phyloP scores from a whole-genome alignment of 2,888 invertebrate species.

The Drosophila rellima region DNA sequence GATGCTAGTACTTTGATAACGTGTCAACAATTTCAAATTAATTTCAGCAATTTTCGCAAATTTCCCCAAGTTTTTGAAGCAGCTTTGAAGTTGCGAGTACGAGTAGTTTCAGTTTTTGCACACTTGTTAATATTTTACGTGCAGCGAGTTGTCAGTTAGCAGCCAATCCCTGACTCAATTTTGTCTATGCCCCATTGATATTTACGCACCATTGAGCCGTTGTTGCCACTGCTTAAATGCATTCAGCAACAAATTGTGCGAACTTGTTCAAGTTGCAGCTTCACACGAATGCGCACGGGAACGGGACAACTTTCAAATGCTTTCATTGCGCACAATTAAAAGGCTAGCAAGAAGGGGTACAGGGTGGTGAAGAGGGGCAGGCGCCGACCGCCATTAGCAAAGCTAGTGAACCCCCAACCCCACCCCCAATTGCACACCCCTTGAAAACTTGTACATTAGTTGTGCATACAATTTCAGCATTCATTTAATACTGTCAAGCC shows the following conservation, averaged over 20 bases:
- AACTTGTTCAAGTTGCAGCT: constrained; percentile 64
- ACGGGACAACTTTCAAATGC: constrained; percentile 58
- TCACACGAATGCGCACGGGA: constrained; percentile 35
- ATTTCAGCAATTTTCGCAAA: constrained; percentile 70
- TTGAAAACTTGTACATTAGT: constrained; percentile 56
- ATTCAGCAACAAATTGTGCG: constrained; percentile 73
- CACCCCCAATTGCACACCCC: constrained; percentile 12
- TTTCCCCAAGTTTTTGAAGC: constrained; percentile 42
- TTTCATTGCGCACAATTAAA: constrained; percentile 76
- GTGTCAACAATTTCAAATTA: constrained; percentile 78
- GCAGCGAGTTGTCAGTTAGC: constrained; percentile 26
- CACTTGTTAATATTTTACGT: constrained; percentile 72
- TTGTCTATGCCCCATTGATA: constrained; percentile 53
- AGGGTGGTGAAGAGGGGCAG: not conserved
- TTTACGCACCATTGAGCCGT: constrained; percentile 62
- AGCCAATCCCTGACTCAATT: constrained; percentile 36
- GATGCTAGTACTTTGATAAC: constrained; percentile 67
- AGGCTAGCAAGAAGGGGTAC: constrained; percentile 28
- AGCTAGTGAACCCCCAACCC: not conserved
- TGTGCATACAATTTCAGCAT: constrained; percentile 58
- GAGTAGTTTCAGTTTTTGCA: constrained; percentile 13
- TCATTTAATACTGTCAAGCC: constrained; percentile 48
- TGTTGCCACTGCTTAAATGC: constrained; percentile 52
- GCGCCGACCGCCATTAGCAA: constrained; percentile 8
- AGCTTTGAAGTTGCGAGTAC: constrained; percentile 54